These are phyloP conservation scores for Pristionchus mayeri DNA, from an alignment of 2,888 invertebrate genomes.

Conservation along the genomic window DNA sequence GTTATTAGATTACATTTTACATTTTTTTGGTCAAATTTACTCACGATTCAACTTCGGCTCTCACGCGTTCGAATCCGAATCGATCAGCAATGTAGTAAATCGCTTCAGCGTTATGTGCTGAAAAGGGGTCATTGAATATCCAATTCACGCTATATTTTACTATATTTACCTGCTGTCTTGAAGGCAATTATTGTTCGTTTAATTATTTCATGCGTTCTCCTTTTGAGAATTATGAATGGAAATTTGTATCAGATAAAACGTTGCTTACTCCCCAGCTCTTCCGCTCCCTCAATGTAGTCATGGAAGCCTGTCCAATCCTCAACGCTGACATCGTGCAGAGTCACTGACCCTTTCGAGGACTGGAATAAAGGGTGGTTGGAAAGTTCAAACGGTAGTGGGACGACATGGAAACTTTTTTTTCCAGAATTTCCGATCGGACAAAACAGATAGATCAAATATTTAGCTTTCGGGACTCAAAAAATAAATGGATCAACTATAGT, in stretches of 20 bases:
- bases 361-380: not conserved
- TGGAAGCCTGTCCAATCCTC: not conserved
- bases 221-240: not conserved
- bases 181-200: not conserved
- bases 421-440: too few species aligned
- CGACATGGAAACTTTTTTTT: too few species aligned
- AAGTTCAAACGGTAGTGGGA: too few species aligned
- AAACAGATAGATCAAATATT: too few species aligned
- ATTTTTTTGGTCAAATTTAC: not conserved
- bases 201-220: not conserved
- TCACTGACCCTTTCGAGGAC: not conserved
- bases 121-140: not conserved
- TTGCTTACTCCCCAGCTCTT: not conserved
- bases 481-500: too few species aligned
- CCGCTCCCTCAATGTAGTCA: not conserved
- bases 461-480: too few species aligned
- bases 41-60: not conserved
- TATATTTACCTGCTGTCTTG: not conserved
- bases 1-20: not conserved
- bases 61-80: not conserved
- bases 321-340: not conserved
- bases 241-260: not conserved
- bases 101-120: not conserved
- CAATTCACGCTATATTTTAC: too few species aligned
- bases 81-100: conserved; percentile 2